Conservation (phyloP, 1,140 invertebrate species). For the Drosophila jambulina region DNA sequence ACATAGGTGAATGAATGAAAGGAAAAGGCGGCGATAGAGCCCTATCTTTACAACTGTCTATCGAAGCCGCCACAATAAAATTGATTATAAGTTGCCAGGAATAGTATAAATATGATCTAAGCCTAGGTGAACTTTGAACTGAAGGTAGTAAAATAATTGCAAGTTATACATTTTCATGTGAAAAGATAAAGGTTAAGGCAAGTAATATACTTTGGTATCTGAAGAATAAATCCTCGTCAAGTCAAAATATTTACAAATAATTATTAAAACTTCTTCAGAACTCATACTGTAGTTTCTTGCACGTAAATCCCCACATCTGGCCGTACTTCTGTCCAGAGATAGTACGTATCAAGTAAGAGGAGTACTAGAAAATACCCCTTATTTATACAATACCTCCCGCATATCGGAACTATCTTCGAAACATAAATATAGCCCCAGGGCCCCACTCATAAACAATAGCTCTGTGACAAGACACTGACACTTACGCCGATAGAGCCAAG, state of each 20-base stretch:
- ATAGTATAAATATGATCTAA: slow-evolving; percentile 38
- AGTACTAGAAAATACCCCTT: background rate
- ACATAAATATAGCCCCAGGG: slow-evolving; percentile 23
- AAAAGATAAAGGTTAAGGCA: background rate
- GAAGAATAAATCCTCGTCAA: background rate
- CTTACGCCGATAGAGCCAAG: slow-evolving; percentile 63
- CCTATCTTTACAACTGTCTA: slow-evolving; percentile 53
- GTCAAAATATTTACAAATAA: background rate
- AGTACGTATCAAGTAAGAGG: slow-evolving; percentile 1
- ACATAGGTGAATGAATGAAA: slow-evolving; percentile 47
- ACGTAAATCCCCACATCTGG: slow-evolving; percentile 10
- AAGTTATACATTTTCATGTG: background rate
- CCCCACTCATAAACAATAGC: slow-evolving; percentile 61
- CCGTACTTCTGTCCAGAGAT: background rate
- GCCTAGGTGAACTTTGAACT: slow-evolving; percentile 21
- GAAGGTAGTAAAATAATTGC: background rate
- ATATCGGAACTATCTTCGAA: slow-evolving; percentile 14
- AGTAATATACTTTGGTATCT: no score
- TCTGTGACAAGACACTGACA: slow-evolving; percentile 73
- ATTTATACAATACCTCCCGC: slow-evolving; percentile 26
- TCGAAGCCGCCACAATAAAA: slow-evolving; percentile 9
- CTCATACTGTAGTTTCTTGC: background rate
- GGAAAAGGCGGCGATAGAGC: slow-evolving; percentile 4
- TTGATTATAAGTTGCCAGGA: slow-evolving; percentile 15
- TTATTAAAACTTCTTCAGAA: background rate